Conservation (phyloP, 2,797 vertebrate genomes). For the Poecilia wingei region DNA sequence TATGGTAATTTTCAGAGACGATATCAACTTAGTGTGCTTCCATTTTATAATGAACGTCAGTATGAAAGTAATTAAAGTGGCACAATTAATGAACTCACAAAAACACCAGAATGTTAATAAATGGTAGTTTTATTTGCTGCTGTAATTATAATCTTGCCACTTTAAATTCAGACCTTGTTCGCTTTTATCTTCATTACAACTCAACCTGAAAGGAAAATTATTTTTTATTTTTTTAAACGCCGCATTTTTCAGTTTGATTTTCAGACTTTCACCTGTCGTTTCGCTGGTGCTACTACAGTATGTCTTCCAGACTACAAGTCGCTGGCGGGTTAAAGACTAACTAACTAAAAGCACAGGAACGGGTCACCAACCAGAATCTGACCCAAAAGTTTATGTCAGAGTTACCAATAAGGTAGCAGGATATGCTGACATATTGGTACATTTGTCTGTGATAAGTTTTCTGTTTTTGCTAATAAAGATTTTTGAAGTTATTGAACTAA, state of each 20-base stretch:
- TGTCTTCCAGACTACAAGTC: no score
- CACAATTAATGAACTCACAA: background rate
- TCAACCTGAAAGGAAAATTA: slow-evolving; percentile 22
- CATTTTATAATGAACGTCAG: background rate
- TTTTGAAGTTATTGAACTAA: background rate
- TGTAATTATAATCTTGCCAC: background rate
- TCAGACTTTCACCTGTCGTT: background rate
- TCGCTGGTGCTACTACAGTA: no score
- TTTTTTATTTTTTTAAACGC: slow-evolving; percentile 40
- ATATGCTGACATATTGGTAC: background rate
- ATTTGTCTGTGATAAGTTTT: background rate
- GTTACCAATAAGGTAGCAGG: background rate
- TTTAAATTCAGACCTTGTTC: slow-evolving; percentile 5
- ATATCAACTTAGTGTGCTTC: background rate
- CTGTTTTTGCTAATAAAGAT: background rate
- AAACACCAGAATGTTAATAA: background rate
- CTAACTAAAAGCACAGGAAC: no score
- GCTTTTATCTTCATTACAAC: background rate
- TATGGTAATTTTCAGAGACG: background rate
- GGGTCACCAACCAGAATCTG: background rate
- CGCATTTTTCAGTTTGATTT: slow-evolving; percentile 12
- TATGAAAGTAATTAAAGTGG: slow-evolving; percentile 8
- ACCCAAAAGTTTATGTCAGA: background rate
- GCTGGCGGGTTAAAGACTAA: background rate
- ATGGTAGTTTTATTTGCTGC: background rate